Evolutionary conservation across 2,888 invertebrate species (phyloP).

Genomic region (Dicranocentrus wangi): DNA sequence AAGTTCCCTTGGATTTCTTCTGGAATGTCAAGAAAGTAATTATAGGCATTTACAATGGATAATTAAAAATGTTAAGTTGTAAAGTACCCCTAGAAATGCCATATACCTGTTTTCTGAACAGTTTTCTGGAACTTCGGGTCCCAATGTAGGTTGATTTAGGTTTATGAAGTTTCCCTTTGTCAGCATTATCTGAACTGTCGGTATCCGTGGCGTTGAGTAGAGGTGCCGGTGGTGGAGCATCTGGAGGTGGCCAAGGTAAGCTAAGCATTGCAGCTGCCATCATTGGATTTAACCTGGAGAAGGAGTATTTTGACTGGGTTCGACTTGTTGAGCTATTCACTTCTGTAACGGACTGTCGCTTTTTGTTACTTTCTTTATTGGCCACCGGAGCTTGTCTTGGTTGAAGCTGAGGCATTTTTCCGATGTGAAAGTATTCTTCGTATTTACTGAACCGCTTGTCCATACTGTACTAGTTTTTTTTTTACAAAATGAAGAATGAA

Average conservation of each 20-base stretch:
- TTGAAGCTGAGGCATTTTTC: no score
- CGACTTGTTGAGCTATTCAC: background rate
- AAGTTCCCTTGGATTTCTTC: background rate
- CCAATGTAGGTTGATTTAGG: background rate
- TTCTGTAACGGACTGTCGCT: background rate
- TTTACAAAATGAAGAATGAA: no score
- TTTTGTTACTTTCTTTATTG: background rate
- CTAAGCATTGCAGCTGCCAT: slow-evolving; percentile 45
- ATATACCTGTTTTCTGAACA: slow-evolving; percentile 11
- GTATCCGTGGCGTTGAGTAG: background rate
- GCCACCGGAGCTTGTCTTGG: no score
- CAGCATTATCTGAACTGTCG: background rate
- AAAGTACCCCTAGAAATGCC: no score
- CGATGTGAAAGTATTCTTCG: background rate
- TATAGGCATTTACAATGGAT: no score
- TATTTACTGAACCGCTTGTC: slow-evolving; percentile 2
- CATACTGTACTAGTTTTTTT: background rate
- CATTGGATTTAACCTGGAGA: slow-evolving; percentile 15
- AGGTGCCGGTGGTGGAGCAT: background rate
- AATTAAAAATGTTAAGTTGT: no score
- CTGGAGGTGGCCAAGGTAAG: slow-evolving; percentile 46
- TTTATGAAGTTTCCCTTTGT: background rate
- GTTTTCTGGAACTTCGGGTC: background rate
- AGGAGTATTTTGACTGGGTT: slow-evolving; percentile 6
- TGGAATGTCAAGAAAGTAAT: no score